Base-by-base conservation (phyloP, 2,113 vertebrate species). In the Dipodomys spectabilis region DNA sequence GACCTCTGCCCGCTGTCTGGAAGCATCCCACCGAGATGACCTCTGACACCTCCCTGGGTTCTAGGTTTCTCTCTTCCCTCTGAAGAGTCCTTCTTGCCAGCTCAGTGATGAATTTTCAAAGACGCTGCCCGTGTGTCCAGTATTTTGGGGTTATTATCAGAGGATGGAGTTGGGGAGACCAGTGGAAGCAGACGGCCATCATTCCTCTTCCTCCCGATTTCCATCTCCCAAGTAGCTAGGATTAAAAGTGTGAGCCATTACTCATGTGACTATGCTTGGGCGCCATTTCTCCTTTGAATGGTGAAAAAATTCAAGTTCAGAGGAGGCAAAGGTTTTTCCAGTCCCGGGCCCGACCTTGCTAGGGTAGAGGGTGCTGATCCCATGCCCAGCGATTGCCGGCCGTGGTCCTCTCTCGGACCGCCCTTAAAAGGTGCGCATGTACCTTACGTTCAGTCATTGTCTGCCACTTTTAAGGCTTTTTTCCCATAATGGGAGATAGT, bases 221-320 rank as follows among this genome's bases (percentile, higher is more conserved):
- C 53, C 53, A 57, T 57, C 53, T 57, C 53, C 15, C 53, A 57
- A 57, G 53, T 0, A 57, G 53, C 53, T 57, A 18, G 53, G 53
- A 57, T 57, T 18, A 13, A 18, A 57, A 13, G 15, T 57, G 53
- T 16, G 15, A 57, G 53, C 53, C 15, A 18, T 57, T 57, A 13
- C 53, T 57, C 15, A 13, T 57, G 53, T 57, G 53, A 57, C 15
- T 57, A 18, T 57, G 53, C 53, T 53, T 53, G 49, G 49, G 49
- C 49, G 12, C 49, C 4, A 57, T 57, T 57, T 57, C 15, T 57
- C 16, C 77, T 27, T 64, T 89, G 83, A 90, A 90, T 79, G 45
- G 44, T 86, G 69, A 93, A 25, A 30, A 87, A 60, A 81, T n/a
- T 86, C 23, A 84, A 90, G 64, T 90, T 82, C 49, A 90, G 44